Base-by-base conservation (phyloP, 2,888 invertebrate genomes). In the Philaethria dido region DNA sequence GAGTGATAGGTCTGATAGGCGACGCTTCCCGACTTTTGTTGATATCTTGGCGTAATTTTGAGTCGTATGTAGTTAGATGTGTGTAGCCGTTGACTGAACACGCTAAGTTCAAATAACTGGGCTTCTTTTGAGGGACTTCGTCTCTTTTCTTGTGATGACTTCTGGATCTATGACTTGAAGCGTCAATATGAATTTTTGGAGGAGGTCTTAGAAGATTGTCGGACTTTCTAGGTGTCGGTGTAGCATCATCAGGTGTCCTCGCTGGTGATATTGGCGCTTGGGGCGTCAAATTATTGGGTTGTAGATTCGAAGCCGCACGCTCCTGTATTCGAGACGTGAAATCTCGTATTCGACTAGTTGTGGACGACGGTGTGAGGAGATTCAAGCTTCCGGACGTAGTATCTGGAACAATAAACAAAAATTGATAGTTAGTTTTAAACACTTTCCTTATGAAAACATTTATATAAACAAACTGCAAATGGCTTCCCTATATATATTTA, bases 51-150 rank as follows among this genome's bases (percentile, higher is more conserved):
- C 96, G 93, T 44, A 96, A 88, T 80, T 96, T 95, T 0, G 97
- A 96, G 85, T 97, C 96, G 93, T 97, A 98, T 68, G 97, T 96
- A 6, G 96, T 97, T 66, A 97, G 93, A 76, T 96, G 96, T 5
- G 97, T 96, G 83, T 98, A 98, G 3, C 98, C 98, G 88, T 97
- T 97, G 62, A 98, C 97, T 20, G 97, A 97, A 83, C 98, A 97
- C 61, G 98, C 97, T 70, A 98, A 90, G 78, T 97, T 97, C 65
- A 98, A 89, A 84, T 98, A 98, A 66, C 97, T 97, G 0, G 98
- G 98, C 80, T 97, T 95, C 82, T 96, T 96, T 16, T 92, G 91
- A 11, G 86, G 80, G 55, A 85, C 72, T 52, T 92, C 89, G 80
- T 89, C 90, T 3, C 87, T 76, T 71, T 91, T 92, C 62, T 90